Base-by-base conservation (phyloP, 2,797 vertebrate species). In the Knipowitschia caucasica region DNA sequence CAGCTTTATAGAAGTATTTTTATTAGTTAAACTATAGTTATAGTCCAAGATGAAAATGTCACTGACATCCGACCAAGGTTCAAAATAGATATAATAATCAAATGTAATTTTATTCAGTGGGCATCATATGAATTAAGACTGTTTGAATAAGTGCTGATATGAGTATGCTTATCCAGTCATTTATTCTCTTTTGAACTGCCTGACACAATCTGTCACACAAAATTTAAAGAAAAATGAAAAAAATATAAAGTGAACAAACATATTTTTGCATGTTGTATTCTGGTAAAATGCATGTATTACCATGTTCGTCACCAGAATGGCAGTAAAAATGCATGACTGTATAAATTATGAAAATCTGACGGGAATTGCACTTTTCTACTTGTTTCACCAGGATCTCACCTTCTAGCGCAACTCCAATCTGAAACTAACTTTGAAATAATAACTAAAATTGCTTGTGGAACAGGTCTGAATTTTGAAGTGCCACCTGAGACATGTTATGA, bases 121-220 rank as follows among this genome's bases (percentile, higher is more conserved):
- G 58, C 42, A 60, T 33, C 56, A 59, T 31, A 74, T 77, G 64
- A 81, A 71, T 80, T 75, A 77, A 57, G 56, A 36, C 42, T 52
- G 51, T 60, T 58, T 68, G 56, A 82, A 61, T 40, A 51, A 55
- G 62, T 35, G 35, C 78, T 72, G 50, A 60, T 51, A 56, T 59
- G 60, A 65, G 81, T 75, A 67, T 56, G 46, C 53, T 34, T 57
- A 68, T 80, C 50, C 56, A 71, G n/a, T n/a, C n/a, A 71, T 77
- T 69, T 50, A 56, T 69, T 63, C 64, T 52, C 55, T 65, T 67
- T 52, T 51, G 72, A 50, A 36, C 65, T 67, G 50, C 59, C n/a
- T 29, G 39, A 36, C 15, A 36, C n/a, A 7, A 36, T 36, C 6
- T 6, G 15, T 12, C 1, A n/a, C 38, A 21, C 38, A 9, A 10